Evolutionary conservation across 2,888 invertebrate species (phyloP), one percentile per base, ranked within the genome.

Genomic region (Agrochola lota): DNA sequence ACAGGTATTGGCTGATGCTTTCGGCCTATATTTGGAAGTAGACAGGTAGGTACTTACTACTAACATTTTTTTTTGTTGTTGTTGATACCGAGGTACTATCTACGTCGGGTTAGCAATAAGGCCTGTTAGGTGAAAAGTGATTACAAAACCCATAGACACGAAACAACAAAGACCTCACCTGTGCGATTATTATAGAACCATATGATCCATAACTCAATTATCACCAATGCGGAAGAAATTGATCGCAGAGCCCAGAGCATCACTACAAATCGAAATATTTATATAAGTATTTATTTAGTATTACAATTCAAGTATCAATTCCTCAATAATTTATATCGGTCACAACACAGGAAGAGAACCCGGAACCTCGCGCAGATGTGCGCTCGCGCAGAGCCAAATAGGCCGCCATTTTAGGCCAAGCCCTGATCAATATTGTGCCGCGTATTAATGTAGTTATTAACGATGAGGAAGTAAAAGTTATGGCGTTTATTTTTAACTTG

Each of bases 291-390:
- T 30, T 26, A 78, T 70, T 26, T 46, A 26, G n/a, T 2, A 80
- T 63, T 57, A 68, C 30, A 60, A 57, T 46, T 30, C 8, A 49
- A 67, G 40, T 60, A 74, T 80, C 26, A 77, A 85, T 59, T 55
- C 68, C 71, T 73, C 62, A 76, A 72, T 76, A 75, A 76, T 35
- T 35, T 35, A 84, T 86, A 76, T 86, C 73, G 86, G 84, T 72
- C 84, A 79, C 49, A 62, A 52, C 60, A 81, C 81, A 82, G 88
- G 88, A 88, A 89, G 78, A 72, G 70, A 84, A 89, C 90, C 88
- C 87, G 89, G 89, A 88, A 89, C 87, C 40, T 11, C 30, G 49
- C 63, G 70, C 89, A 89, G 82, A 87, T 89, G 87, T 82, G 78
- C 81, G 80, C 71, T 1, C 69, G 64, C 76, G 80, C 82, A 69